Base-by-base conservation (phyloP, 2,888 invertebrate genomes). In the Gymnocheta viridis region DNA sequence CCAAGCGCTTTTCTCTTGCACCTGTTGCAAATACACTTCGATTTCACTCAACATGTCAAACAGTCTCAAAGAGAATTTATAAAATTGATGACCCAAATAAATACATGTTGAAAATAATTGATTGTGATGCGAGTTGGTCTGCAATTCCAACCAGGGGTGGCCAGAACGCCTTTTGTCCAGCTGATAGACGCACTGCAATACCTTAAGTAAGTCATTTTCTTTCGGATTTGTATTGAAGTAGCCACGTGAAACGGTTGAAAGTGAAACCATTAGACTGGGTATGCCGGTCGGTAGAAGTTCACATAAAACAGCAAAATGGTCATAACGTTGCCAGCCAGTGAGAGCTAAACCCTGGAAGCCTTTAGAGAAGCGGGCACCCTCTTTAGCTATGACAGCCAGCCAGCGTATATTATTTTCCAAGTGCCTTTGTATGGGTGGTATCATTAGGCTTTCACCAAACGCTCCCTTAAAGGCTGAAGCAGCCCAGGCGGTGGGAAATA, bases 391-490 rank as follows among this genome's bases (percentile, higher is more conserved):
- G 2, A 94, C 94, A 66, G 94, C 94, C 83, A 95, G 89, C 96
- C 96, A 96, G 66, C 94, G 92, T 82, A 95, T 91, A 88, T 95
- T 95, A 88, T 96, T 96, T 88, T 95, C 95, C 67, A 95, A 91
- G 90, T 96, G 95, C 60, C 94, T 92, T 86, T 94, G 93, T 17
- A 94, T 93, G 81, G 95, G 94, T 5, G 95, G 95, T 81, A 95
- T 93, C 87, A 94, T 93, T 58, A 95, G 87, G 2, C 94, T 95
- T 90, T 96, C 95, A 0, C 95, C 95, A 86, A 95, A 95, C 4
- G 95, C 95, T 1, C 95, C 96, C 90, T 96, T 96, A 89, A 94
- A 96, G 0, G 96, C 96, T 3, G 95, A 95, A 1, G 96, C 95
- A 2, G 94, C 93, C 96, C 96, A 96, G 9, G 95, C 94, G 0